Conservation (phyloP, 2,888 invertebrate species). For the Sisyra terminalis region DNA sequence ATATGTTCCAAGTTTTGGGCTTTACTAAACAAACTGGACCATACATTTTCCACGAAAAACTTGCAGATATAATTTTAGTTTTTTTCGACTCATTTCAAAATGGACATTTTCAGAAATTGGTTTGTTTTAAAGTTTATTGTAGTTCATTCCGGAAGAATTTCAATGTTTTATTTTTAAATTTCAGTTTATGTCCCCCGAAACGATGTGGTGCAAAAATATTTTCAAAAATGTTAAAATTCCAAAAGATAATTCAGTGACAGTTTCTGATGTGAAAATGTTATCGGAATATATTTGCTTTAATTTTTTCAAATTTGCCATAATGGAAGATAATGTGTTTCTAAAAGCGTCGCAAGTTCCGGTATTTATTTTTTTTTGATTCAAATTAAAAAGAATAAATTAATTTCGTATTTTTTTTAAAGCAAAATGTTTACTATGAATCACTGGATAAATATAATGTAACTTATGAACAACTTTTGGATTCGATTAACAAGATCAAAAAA, state of each 20-base stretch:
- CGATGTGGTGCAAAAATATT: conserved; percentile 32
- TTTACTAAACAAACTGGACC: conserved; percentile 28
- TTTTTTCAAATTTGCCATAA: conserved; percentile 29
- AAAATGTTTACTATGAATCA: conserved; percentile 13
- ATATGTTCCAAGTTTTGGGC: conserved; percentile 27
- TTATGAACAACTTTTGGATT: conserved; percentile 11
- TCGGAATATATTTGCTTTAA: conserved; percentile 30
- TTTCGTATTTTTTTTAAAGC: conserved; percentile 12
- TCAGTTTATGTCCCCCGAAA: conserved; percentile 20
- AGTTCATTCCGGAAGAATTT: background rate
- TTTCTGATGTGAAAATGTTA: conserved; percentile 18
- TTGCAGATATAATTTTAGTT: conserved; percentile 27
- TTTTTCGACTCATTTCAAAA: conserved; percentile 32
- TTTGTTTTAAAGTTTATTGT: conserved; percentile 13
- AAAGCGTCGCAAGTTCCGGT: conserved; percentile 32
- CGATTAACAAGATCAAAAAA: too few species aligned
- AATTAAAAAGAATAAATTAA: conserved; percentile 1
- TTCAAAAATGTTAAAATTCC: conserved; percentile 24
- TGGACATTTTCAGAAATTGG: conserved; percentile 32
- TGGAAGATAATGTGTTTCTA: conserved; percentile 30
- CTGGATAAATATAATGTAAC: conserved; percentile 9
- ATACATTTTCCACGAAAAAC: conserved; percentile 26
- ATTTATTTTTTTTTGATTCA: conserved; percentile 15
- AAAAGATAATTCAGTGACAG: conserved; percentile 22
- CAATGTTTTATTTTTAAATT: conserved; percentile 18